Evolutionary conservation across 2,113 vertebrate genomes (phyloP), one percentile per base, ranked within the genome.

Genomic region (Eudyptes chrysolophus): DNA sequence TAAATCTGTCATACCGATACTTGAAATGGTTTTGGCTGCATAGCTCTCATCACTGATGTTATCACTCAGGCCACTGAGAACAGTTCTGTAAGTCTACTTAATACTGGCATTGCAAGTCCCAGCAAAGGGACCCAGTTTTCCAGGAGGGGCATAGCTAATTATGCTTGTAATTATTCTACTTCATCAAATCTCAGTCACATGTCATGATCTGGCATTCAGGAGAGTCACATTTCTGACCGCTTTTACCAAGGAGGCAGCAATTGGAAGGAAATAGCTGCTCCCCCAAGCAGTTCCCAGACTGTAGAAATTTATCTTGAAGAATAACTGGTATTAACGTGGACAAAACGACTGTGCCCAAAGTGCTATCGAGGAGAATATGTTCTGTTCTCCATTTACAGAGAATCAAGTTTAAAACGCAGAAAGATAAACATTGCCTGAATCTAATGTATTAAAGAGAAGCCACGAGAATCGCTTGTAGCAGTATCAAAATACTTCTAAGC

Each of bases 151-250:
- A 70, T 6, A 93, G 71, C 60, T 93, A 90, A 94, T 93, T 90
- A 93, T 70, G 82, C 71, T 42, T 64, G n/a, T 88, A 94, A 93
- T 95, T 92, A 71, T 55, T 66, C 84, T 92, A 15, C 71, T 89
- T 78, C 62, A 77, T 92, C 58, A 74, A 74, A 81, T 68, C 64
- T 87, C 84, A 62, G 87, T 96, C 87, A 90, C 87, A 80, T 72
- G 82, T 66, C 71, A 80, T 21, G 71, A 66, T 71, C 64, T 81
- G 71, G 87, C 78, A 81, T 84, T 96, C 60, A 74, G 89, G 51
- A 70, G 38, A 84, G 75, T 96, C 93, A 95, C 87, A 86, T 81
- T 97, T 93, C 85, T 92, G 75, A 93, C 87, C 93, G 60, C 89
- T 94, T 96, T 69, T 62, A 94, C 87, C 82, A 62, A 0, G 0